Evolutionary conservation across 2,113 vertebrate species (phyloP).

Genomic region (Machaerirhynchus nigripectus): DNA sequence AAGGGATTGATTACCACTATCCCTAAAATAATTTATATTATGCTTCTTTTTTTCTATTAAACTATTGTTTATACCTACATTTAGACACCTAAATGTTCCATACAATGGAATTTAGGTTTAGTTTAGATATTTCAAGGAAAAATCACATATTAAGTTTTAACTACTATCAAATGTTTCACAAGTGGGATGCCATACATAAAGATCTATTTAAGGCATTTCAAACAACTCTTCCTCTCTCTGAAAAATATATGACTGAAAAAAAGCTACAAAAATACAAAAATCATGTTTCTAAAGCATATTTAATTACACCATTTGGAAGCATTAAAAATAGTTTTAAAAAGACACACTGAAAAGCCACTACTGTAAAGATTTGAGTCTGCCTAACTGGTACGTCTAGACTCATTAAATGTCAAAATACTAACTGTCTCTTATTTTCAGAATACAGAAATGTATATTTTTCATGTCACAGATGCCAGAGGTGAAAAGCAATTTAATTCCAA

Average conservation of each 20-base stretch:
- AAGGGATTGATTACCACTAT: not conserved
- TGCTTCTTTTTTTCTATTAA: not conserved
- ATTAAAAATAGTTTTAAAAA: not conserved
- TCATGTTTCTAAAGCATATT: not conserved
- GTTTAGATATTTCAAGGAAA: not conserved
- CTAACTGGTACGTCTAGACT: slow-evolving; percentile 30
- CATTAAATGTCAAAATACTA: slow-evolving; percentile 52
- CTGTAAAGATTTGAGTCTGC: not conserved
- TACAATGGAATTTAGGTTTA: not conserved
- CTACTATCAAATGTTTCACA: not conserved
- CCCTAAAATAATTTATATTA: not conserved
- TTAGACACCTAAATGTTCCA: not conserved
- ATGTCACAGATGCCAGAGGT: slow-evolving; percentile 51
- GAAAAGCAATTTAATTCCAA: slow-evolving; percentile 56
- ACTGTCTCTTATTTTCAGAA: slow-evolving; percentile 45
- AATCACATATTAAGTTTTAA: not conserved
- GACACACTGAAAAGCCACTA: not conserved
- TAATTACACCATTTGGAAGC: not conserved
- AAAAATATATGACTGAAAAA: not conserved
- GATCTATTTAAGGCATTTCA: not conserved
- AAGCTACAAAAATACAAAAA: not conserved
- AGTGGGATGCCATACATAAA: not conserved
- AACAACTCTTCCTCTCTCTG: not conserved
- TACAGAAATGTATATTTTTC: slow-evolving; percentile 63
- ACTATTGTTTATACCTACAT: not conserved